Percentiles rank a stretch among this genome's conserved stretches.
phyloP scores from a whole-genome alignment of 2,888 invertebrate species.

The Epinotia bilunana region DNA sequence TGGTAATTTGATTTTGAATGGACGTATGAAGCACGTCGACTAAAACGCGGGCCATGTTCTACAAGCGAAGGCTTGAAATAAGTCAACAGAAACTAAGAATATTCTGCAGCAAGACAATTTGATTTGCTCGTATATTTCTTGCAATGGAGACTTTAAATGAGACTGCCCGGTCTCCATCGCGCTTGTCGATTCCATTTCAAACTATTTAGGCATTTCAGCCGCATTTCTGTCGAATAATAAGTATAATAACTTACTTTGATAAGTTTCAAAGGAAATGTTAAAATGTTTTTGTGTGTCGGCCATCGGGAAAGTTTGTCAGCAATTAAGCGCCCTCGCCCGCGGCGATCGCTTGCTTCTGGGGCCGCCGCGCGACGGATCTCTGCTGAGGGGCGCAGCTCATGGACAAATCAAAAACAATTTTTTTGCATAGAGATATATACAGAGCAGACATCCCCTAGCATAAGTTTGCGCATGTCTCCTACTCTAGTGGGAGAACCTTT shows the following conservation, averaged over 20 bases:
- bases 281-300: constrained; percentile 29
- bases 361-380: neutral
- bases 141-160: neutral
- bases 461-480: no score
- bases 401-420: neutral
- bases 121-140: neutral
- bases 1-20: no score
- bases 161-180: neutral
- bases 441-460: no score
- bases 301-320: constrained; percentile 33
- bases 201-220: constrained; percentile 9
- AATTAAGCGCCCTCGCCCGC: constrained; percentile 34
- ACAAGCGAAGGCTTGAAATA: neutral
- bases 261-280: constrained; percentile 39
- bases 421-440: no score
- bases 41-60: neutral
- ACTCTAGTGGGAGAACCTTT: no score
- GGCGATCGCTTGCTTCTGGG: neutral
- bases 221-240: constrained; percentile 26
- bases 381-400: no score
- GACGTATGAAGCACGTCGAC: no score
- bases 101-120: neutral
- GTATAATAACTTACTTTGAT: constrained; percentile 31
- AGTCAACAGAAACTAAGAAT: neutral
- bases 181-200: constrained; percentile 5